phyloP scores from a whole-genome alignment of 2,113 vertebrate genomes.

The Lepisosteus oculatus region DNA sequence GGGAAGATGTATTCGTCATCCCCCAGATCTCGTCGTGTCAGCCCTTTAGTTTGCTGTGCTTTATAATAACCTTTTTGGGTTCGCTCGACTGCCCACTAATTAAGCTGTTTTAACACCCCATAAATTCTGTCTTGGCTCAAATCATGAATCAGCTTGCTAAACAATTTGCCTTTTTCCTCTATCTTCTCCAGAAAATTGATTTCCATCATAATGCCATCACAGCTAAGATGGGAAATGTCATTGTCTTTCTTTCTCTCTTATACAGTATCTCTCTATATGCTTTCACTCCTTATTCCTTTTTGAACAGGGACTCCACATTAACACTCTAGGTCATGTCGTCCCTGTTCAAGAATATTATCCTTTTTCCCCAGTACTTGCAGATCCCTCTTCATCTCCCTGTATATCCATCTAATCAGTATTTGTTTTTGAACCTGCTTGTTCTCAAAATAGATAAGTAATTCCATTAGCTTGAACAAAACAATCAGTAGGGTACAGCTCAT shows the following conservation, averaged over 20 bases:
- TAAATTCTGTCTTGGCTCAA: conserved; percentile 20
- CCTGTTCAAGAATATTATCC: no score
- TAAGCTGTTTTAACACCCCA: conserved; percentile 39
- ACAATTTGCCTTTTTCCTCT: conserved; percentile 25
- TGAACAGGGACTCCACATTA: no score
- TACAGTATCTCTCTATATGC: background rate
- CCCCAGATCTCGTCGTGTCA: conserved; percentile 2
- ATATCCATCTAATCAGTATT: no score
- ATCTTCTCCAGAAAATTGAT: conserved; percentile 7
- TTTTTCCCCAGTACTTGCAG: no score
- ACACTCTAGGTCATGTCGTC: no score
- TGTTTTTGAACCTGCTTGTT: no score
- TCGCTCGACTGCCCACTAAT: conserved; percentile 34
- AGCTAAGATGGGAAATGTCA: background rate
- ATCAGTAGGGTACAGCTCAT: no score
- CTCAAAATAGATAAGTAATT: no score
- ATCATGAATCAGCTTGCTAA: background rate
- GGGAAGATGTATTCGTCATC: conserved; percentile 12
- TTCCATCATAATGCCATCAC: background rate
- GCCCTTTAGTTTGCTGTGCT: conserved; percentile 6
- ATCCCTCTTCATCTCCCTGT: no score
- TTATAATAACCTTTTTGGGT: conserved; percentile 10
- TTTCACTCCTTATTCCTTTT: background rate
- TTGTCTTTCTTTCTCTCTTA: background rate
- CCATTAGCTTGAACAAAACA: no score